Evolutionary conservation across 2,888 invertebrate genomes (phyloP).

Genomic region (Eledone cirrhosa): DNA sequence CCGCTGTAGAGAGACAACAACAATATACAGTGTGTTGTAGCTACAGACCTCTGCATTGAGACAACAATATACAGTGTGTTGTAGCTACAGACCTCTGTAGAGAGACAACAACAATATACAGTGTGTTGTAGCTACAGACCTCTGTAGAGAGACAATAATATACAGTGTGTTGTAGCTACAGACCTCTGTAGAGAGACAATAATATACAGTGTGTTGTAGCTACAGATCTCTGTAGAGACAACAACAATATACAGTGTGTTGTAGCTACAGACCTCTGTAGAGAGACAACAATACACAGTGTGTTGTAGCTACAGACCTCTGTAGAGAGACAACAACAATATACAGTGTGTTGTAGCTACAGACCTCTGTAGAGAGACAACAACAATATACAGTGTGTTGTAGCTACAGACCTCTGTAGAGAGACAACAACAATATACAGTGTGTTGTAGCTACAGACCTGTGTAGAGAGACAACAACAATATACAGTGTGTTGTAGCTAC

Average conservation of each 20-base stretch:
- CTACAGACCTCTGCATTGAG: slow-evolving; percentile 47
- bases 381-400: too few species aligned
- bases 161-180: too few species aligned
- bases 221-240: slow-evolving; percentile 48
- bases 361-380: slow-evolving; percentile 42
- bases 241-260: too few species aligned
- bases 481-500: too few species aligned
- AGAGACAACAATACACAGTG: too few species aligned
- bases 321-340: slow-evolving; percentile 32
- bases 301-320: slow-evolving; percentile 55
- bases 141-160: slow-evolving; percentile 38
- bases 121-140: too few species aligned
- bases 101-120: too few species aligned
- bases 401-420: slow-evolving; percentile 51
- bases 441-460: slow-evolving; percentile 53
- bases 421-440: too few species aligned
- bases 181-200: slow-evolving; percentile 41
- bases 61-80: too few species aligned
- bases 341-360: too few species aligned
- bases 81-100: slow-evolving; percentile 52
- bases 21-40: too few species aligned
- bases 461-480: slow-evolving; percentile 36
- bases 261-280: slow-evolving; percentile 52
- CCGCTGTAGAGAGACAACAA: slow-evolving; percentile 42
- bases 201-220: too few species aligned